Evolutionary conservation across 2,797 vertebrate genomes (phyloP).

Genomic region (Bradypus variegatus): DNA sequence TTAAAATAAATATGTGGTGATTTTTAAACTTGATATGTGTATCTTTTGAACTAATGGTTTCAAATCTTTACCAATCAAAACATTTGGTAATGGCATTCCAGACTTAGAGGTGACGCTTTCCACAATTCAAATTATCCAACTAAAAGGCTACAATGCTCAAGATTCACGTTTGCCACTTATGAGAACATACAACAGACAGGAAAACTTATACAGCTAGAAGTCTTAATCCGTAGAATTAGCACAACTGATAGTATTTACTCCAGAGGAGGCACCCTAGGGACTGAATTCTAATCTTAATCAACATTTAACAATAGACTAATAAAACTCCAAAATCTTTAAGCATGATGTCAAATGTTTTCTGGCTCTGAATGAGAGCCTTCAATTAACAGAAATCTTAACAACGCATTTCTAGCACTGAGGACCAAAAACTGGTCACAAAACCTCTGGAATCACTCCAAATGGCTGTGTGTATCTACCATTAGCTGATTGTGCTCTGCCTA

Average conservation of each 20-base stretch:
- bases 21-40: neutral
- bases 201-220: neutral
- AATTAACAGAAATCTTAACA: neutral
- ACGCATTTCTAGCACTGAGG: neutral
- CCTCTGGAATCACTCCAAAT: neutral
- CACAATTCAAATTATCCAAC: neutral
- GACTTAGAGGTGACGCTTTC: neutral
- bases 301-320: conserved; percentile 15
- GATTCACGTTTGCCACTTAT: neutral
- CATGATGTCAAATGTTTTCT: conserved; percentile 9
- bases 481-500: neutral
- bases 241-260: neutral
- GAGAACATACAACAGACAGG: neutral
- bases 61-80: neutral
- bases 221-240: neutral
- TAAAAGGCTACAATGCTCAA: neutral
- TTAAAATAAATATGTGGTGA: neutral
- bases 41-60: neutral
- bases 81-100: neutral
- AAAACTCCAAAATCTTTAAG: conserved; percentile 21
- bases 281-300: conserved; percentile 13
- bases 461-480: neutral
- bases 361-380: neutral
- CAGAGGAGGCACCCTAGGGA: neutral
- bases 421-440: neutral